Evolutionary conservation across 2,113 vertebrate species (phyloP), one percentile per base, ranked within the genome.

Genomic region (Cynocephalus volans): DNA sequence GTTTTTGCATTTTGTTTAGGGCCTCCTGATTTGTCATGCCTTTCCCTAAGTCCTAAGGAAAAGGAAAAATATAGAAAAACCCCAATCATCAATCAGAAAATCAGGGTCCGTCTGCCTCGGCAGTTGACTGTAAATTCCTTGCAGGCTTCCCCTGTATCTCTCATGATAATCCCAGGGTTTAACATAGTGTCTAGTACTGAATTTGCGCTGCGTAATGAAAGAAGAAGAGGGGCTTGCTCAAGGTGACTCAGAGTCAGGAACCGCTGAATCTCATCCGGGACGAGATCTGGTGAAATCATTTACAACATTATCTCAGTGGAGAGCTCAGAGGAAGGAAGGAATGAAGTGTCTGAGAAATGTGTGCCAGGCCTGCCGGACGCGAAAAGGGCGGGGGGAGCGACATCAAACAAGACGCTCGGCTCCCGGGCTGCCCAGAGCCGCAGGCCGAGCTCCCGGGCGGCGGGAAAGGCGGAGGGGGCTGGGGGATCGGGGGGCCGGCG

Each of bases 341-440:
- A 93, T 96, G 98, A 99, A 97, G 99, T 99, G 83, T 99, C 99
- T 79, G 99, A 99, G 98, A 99, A 99, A 98, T 99, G 99, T 97
- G 99, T 99, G 98, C 99, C 99, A 98, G 93, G 82, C 70, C 94
- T 90, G 96, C 33, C 3, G 50, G 65, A 75, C 64, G n/a, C 15
- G 19, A 41, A 79, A 69, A 50, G 88, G 28, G 31, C 4, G 13
- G 65, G 28, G 62, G 33, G 45, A 62, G 62, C 17, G 26, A 85
- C 85, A 17, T 56, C 96, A 88, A 94, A 94, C 76, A 19, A 58
- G 36, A 56, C 6, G 12, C 23, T 5, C 15, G 41, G 77, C 58
- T 58, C 77, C 80, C 5, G 28, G 41, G 17, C 95, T 83, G 54
- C 94, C 76, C 76, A 0, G 11, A 76, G 65, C 87, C 23, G 33